Percentiles rank a stretch among this genome's conserved stretches.
phyloP scores from a whole-genome alignment of 1,140 invertebrate genomes.

The Anagrus nilaparvatae region DNA sequence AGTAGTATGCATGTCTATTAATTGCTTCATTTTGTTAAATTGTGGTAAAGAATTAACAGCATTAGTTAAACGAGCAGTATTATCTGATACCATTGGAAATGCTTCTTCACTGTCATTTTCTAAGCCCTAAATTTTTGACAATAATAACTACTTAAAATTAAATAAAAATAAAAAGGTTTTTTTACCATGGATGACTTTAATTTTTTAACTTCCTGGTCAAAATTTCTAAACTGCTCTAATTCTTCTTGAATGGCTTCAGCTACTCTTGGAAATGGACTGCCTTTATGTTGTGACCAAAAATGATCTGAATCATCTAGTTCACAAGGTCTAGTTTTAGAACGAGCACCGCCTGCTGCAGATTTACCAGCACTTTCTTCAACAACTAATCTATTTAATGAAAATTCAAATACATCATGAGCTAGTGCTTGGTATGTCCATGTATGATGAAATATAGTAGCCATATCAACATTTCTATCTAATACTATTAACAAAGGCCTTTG shows the following conservation, averaged over 20 bases:
- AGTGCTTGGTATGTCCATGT: slow-evolving; percentile 99
- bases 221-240: slow-evolving; percentile 84
- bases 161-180: slow-evolving; percentile 9
- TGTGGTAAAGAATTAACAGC: slow-evolving; percentile 94
- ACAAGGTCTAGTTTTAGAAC: slow-evolving; percentile 75
- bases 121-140: slow-evolving; percentile 45
- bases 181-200: slow-evolving; percentile 81
- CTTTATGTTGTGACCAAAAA: slow-evolving; percentile 89
- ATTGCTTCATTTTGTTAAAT: slow-evolving; percentile 89
- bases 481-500: slow-evolving; percentile 87
- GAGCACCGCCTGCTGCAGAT: slow-evolving; percentile 47
- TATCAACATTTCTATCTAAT: slow-evolving; percentile 90
- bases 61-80: slow-evolving; percentile 85
- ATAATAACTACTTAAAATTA: slow-evolving; percentile 4
- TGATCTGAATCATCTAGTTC: slow-evolving; percentile 82
- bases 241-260: slow-evolving; percentile 98
- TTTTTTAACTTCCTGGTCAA: slow-evolving; percentile 93
- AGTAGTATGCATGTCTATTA: slow-evolving; percentile 98
- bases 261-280: slow-evolving; percentile 93
- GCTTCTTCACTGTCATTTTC: slow-evolving; percentile 68
- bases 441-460: slow-evolving; percentile 96
- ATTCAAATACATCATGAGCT: slow-evolving; percentile 87
- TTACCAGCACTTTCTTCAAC: slow-evolving; percentile 59
- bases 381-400: slow-evolving; percentile 79
- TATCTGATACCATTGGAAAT: slow-evolving; percentile 79